These are phyloP conservation scores for Aspidiotus destructor DNA, from an alignment of 2,888 invertebrate genomes.

Conservation along the genomic window DNA sequence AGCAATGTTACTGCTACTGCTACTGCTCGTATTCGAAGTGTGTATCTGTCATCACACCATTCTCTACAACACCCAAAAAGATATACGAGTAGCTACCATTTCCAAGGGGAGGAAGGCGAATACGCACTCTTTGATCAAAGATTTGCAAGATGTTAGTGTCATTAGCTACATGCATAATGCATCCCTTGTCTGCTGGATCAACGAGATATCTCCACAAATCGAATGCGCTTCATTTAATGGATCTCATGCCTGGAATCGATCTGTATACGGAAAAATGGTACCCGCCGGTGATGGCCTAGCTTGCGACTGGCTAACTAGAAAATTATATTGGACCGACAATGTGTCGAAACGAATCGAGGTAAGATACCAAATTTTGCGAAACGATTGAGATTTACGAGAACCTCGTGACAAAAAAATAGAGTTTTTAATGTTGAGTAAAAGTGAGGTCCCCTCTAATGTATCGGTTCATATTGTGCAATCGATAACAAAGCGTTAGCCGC, in stretches of 20 bases:
- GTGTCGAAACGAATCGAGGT: conserved; percentile 81
- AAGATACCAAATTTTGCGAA: too few relatives aligned
- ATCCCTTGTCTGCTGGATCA: conserved; percentile 80
- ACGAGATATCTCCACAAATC: conserved; percentile 70
- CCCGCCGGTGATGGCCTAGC: conserved; percentile 83
- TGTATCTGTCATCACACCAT: conserved; percentile 41
- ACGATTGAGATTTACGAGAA: too few relatives aligned
- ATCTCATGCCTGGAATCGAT: conserved; percentile 46
- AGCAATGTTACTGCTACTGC: too few relatives aligned
- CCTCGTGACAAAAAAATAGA: too few relatives aligned
- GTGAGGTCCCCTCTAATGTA: too few relatives aligned
- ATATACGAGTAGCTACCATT: conserved; percentile 68
- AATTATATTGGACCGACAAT: conserved; percentile 86
- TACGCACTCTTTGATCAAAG: conserved; percentile 43
- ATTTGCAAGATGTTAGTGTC: conserved; percentile 56
- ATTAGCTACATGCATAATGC: conserved; percentile 75
- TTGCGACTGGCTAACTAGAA: conserved; percentile 84
- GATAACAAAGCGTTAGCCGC: too few relatives aligned
- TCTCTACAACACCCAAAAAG: conserved; percentile 74
- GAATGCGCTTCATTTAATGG: conserved; percentile 64
- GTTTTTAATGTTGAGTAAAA: too few relatives aligned
- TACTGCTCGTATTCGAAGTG: neutral
- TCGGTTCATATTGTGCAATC: too few relatives aligned
- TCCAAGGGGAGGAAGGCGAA: conserved; percentile 51
- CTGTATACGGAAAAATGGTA: conserved; percentile 48